A percentile compares a stretch with the other conserved stretches of the same genome.
phyloP scores from a whole-genome alignment of 2,888 invertebrate species.

The Erpobdella octoculata region DNA sequence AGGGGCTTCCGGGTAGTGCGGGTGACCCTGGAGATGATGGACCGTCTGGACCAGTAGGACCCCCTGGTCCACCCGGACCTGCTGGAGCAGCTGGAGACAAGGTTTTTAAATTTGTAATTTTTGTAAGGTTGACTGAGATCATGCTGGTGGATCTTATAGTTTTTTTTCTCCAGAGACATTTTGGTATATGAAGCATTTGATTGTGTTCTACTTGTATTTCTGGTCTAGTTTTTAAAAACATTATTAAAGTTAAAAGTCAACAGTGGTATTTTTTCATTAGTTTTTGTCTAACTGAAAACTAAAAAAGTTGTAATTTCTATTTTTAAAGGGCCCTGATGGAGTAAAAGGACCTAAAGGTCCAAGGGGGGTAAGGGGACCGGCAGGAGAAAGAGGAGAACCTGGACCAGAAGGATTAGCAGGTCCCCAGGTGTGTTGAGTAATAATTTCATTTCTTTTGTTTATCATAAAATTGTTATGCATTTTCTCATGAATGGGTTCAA shows the following conservation, averaged over 20 bases:
- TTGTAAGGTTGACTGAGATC: neutral
- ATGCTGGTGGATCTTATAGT: neutral
- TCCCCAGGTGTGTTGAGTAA: constrained; percentile 1
- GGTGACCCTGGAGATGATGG: constrained; percentile 18
- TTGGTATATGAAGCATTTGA: neutral
- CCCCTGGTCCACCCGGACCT: constrained; percentile 17
- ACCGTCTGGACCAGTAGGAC: constrained; percentile 15
- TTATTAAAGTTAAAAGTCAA: too few relatives aligned
- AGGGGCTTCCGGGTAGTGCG: constrained; percentile 4
- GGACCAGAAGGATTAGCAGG: constrained; percentile 51
- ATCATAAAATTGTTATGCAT: neutral
- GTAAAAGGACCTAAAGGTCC: constrained; percentile 56
- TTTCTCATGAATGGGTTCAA: neutral
- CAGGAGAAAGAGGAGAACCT: constrained; percentile 65
- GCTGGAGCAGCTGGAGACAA: constrained; percentile 17
- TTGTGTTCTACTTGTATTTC: neutral
- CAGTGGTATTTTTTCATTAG: too few relatives aligned
- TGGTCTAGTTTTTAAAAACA: neutral
- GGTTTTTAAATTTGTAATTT: neutral
- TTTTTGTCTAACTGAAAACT: too few relatives aligned
- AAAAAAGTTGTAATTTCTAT: too few relatives aligned
- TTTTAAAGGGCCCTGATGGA: constrained; percentile 44
- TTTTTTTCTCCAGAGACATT: neutral
- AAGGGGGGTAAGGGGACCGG: constrained; percentile 52
- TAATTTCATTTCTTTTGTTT: neutral